Percentiles rank a stretch among this genome's conserved stretches.
Evolutionary conservation across 2,113 vertebrate genomes (phyloP).

Genomic region (Mohoua ochrocephala): DNA sequence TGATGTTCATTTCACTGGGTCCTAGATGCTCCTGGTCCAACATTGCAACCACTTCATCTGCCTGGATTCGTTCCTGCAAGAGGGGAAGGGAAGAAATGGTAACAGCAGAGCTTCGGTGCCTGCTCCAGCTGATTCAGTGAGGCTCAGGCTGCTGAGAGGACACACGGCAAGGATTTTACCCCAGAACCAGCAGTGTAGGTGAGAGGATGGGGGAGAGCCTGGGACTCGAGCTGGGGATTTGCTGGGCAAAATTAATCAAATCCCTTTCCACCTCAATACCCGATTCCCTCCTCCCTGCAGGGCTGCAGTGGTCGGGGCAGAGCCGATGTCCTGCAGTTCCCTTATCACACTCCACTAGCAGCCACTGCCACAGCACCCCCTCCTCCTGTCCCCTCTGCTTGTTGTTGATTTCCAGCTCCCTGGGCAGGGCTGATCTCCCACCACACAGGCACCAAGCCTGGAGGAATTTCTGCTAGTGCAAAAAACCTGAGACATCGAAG

Average conservation of each 20-base stretch:
- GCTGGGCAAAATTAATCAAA: background rate
- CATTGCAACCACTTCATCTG: slow-evolving; percentile 87
- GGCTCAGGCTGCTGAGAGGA: background rate
- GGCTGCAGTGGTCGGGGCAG: background rate
- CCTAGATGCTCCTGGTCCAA: slow-evolving; percentile 77
- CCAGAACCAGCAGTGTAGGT: background rate
- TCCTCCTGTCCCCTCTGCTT: background rate
- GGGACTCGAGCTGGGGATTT: background rate
- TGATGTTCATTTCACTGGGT: slow-evolving; percentile 76
- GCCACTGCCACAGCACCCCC: background rate
- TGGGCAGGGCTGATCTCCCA: background rate
- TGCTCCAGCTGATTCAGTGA: background rate
- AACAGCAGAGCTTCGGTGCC: background rate
- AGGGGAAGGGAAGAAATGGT: background rate
- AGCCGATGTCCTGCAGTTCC: background rate
- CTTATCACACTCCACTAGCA: background rate
- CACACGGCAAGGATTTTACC: background rate
- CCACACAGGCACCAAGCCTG: background rate
- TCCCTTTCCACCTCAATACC: background rate
- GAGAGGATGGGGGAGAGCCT: background rate
- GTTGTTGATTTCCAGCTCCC: background rate
- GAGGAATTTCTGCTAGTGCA: background rate
- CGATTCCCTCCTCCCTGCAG: background rate
- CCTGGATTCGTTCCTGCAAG: slow-evolving; percentile 89
- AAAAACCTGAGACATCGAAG: background rate